A percentile compares a stretch with the other conserved stretches of the same genome.
phyloP scores from a whole-genome alignment of 1,140 invertebrate species.

The Eupeodes corollae region DNA sequence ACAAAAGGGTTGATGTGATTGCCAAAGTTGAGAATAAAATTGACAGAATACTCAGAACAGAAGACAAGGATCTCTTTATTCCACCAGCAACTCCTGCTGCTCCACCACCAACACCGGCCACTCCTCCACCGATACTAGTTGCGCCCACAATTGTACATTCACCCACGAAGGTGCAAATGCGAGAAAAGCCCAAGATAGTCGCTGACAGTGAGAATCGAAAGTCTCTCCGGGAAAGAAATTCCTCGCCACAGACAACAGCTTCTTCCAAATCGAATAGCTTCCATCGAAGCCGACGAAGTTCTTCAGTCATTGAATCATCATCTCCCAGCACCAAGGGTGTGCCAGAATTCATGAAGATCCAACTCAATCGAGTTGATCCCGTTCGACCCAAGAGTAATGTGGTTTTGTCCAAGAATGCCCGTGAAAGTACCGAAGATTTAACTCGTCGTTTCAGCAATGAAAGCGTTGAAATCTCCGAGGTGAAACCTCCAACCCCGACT shows the following conservation, averaged over 20 bases:
- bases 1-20: background rate
- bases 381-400: slow-evolving; percentile 42
- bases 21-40: background rate
- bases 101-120: background rate
- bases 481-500: background rate
- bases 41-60: background rate
- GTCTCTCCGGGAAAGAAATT: too few relatives aligned
- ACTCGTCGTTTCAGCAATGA: slow-evolving; percentile 41
- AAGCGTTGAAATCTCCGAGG: slow-evolving; percentile 40
- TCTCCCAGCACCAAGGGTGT: slow-evolving; percentile 20
- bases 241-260: too few relatives aligned
- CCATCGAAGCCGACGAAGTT: background rate
- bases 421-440: slow-evolving; percentile 26
- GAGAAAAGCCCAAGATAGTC: too few relatives aligned
- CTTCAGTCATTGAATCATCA: background rate
- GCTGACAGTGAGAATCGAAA: too few relatives aligned
- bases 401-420: slow-evolving; percentile 44
- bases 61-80: background rate
- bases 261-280: too few relatives aligned
- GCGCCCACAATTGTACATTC: slow-evolving; percentile 14
- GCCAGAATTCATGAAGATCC: slow-evolving; percentile 60
- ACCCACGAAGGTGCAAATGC: slow-evolving; percentile 9
- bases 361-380: slow-evolving; percentile 52
- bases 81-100: background rate
- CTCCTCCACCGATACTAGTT: slow-evolving; percentile 9